Conservation (phyloP, 2,113 vertebrate genomes). For the Cyanistes caeruleus region DNA sequence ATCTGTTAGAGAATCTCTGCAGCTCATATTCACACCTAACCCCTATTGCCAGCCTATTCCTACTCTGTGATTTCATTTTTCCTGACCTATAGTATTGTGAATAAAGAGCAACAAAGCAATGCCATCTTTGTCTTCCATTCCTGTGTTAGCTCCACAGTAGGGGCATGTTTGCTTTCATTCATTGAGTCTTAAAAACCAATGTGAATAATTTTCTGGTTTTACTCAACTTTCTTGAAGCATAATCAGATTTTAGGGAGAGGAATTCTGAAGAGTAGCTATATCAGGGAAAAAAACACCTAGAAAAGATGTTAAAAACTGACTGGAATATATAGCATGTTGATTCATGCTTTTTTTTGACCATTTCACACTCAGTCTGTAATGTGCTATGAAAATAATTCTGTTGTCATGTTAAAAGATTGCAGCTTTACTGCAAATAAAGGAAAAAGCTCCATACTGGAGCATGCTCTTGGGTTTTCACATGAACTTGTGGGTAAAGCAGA, state of each 20-base stretch:
- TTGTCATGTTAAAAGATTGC: not conserved
- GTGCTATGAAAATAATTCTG: not conserved
- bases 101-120: not conserved
- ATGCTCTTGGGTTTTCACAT: not conserved
- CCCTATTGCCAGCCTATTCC: not conserved
- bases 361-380: not conserved
- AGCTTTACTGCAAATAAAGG: not conserved
- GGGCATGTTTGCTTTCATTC: not conserved
- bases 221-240: not conserved
- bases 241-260: not conserved
- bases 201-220: not conserved
- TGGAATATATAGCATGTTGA: not conserved
- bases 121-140: not conserved
- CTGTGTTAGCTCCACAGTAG: not conserved
- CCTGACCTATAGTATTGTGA: not conserved
- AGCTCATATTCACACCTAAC: not conserved
- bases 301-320: not conserved
- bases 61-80: not conserved
- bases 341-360: not conserved
- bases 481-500: not conserved
- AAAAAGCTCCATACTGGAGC: not conserved
- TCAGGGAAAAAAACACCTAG: not conserved
- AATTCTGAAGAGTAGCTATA: not conserved
- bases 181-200: not conserved
- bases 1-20: not conserved